Conservation (phyloP, 2,797 vertebrate species). For the Aphelocoma californica region DNA sequence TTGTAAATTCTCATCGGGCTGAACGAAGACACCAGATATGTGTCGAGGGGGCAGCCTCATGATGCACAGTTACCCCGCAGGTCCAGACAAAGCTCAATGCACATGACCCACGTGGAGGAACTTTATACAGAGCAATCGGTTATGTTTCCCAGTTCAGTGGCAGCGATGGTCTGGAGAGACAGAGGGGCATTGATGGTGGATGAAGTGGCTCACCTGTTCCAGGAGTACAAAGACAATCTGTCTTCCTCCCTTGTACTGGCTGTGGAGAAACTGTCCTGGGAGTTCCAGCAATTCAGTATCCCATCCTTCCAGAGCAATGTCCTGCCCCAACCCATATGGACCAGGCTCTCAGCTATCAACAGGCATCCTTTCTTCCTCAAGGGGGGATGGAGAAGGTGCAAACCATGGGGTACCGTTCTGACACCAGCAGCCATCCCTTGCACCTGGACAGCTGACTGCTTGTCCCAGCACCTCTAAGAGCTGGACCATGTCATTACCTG, state of each 20-base stretch:
- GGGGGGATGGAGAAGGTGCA: not conserved
- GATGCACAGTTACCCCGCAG: not conserved
- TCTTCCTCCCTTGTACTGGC: not conserved
- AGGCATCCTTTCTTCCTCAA: not conserved
- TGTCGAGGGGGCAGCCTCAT: not conserved
- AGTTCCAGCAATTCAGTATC: not conserved
- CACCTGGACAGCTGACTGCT: not conserved
- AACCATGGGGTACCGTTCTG: not conserved
- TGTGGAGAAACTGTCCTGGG: not conserved
- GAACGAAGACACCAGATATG: not conserved
- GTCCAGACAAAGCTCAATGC: not conserved
- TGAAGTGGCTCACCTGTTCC: not conserved
- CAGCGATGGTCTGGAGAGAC: not conserved
- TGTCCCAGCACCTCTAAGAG: not conserved
- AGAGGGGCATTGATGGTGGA: not conserved
- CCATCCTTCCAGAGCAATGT: not conserved
- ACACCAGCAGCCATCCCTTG: not conserved
- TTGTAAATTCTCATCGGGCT: not conserved
- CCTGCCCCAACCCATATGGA: not conserved
- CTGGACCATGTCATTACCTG: too few species aligned
- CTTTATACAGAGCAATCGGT: too few species aligned
- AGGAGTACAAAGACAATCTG: not conserved
- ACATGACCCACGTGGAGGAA: rapidly evolving
- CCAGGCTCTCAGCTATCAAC: not conserved
- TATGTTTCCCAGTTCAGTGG: not conserved